Base-by-base conservation (phyloP, 2,888 invertebrate genomes). In the Xestia sexstrigata region DNA sequence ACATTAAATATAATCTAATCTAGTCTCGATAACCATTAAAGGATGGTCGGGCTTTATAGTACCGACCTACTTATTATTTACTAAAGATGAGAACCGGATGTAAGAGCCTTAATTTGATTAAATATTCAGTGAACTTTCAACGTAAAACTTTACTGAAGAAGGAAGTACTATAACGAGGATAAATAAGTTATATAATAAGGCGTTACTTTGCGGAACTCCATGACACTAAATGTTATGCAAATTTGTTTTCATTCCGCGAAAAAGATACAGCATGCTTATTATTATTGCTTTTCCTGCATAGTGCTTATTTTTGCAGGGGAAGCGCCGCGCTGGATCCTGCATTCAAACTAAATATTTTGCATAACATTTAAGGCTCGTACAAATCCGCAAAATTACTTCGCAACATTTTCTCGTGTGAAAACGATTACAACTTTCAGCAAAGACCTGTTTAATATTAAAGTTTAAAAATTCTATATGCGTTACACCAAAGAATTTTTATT, bases 121-220 rank as follows among this genome's bases (percentile, higher is more conserved):
- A 49, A 39, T 69, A 62, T 79, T 70, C 23, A 60, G n/a, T 63
- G 39, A 72, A 67, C n/a, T 75, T 52, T 4, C 15, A 35, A 65
- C 13, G 20, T 26, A 15, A 47, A 65, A 52, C 26, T 60, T 68
- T 7, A 26, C 15, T 26, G 5, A 35, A 17, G 42, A 23, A 39
- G 42, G n/a, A 42, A 42, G 20, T 23, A 63, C 39, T 5, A 11
- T 23, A 13, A n/a, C 13, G 7, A 15, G n/a, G 1, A 0, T 23
- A 11, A n/a, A 63, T 63, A 35, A 11, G 0, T 58, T 26, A 58
- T 26, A 26, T 7, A 58, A 26, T 26, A 0, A 17, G 26, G 1
- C 2, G 0, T 58, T 58, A 58, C 8, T 26, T 60, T 17, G 30
- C 3, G 30, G 30, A 30, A 60, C 30, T 30, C 17, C 9, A 8